These are phyloP conservation scores for Panthera uncia DNA, from an alignment of 2,113 vertebrate genomes.

Conservation along the genomic window DNA sequence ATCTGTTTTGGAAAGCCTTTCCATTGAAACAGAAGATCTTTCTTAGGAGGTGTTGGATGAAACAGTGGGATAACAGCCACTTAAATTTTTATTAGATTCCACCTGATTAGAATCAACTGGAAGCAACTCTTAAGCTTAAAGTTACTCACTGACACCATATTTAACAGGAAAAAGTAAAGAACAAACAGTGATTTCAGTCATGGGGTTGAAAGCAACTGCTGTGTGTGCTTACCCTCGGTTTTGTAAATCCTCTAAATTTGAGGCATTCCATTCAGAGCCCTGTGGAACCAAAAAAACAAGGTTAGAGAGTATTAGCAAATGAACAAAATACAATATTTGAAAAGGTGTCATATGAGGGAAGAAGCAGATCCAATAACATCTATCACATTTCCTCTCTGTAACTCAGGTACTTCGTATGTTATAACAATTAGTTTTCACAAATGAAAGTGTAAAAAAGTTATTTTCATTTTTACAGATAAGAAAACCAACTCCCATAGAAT, in stretches of 20 bases:
- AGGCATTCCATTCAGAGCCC: slow-evolving; percentile 99
- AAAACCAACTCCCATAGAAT: slow-evolving; percentile 23
- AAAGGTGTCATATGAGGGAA: not conserved
- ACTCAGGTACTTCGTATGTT: not conserved
- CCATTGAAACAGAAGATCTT: not conserved
- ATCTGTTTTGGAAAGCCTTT: slow-evolving; percentile 52
- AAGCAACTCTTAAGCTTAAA: slow-evolving; percentile 45
- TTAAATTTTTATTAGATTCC: slow-evolving; percentile 31
- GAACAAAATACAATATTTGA: slow-evolving; percentile 20
- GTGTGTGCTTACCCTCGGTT: slow-evolving; percentile 93
- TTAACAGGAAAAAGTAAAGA: slow-evolving; percentile 35
- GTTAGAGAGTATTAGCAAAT: slow-evolving; percentile 45
- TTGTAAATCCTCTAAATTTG: slow-evolving; percentile 97
- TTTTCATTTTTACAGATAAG: slow-evolving; percentile 13
- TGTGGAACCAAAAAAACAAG: slow-evolving; percentile 77
- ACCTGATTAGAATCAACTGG: not conserved
- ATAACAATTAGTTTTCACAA: slow-evolving; percentile 13
- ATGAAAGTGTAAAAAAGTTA: not conserved
- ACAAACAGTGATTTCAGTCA: slow-evolving; percentile 15
- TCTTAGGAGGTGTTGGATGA: not conserved
- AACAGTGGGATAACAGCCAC: not conserved
- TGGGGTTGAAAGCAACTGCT: not conserved
- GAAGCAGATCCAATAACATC: not conserved
- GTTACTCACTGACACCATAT: not conserved
- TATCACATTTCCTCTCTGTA: not conserved